phyloP scores from a whole-genome alignment of 2,888 invertebrate species.

The Tipula confusa region DNA sequence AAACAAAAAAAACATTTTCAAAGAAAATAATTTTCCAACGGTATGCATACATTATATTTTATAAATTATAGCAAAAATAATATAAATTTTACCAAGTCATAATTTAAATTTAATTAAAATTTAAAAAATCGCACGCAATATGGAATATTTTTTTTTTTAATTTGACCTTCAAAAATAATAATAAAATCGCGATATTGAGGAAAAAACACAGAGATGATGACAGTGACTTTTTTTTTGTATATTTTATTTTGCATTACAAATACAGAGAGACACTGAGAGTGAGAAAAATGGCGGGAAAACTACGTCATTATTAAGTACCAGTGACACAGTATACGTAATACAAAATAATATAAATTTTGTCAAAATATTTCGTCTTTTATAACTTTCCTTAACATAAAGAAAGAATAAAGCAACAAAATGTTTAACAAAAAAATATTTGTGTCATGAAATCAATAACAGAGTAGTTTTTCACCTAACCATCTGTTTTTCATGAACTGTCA shows the following conservation, averaged over 20 bases:
- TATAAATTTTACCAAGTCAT: not conserved
- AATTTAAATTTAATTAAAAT: slow-evolving; percentile 27
- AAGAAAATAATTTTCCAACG: slow-evolving; percentile 36
- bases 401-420: not conserved
- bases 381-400: not conserved
- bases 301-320: slow-evolving; percentile 27
- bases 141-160: slow-evolving; percentile 31
- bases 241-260: not conserved
- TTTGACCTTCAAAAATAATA: slow-evolving; percentile 37
- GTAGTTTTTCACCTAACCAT: not conserved
- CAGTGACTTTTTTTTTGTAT: not conserved
- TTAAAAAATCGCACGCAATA: slow-evolving; percentile 31
- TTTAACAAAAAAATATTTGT: not conserved
- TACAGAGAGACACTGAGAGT: not conserved
- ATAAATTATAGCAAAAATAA: not conserved
- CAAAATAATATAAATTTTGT: not conserved
- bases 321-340: not conserved
- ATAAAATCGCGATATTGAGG: slow-evolving; percentile 7
- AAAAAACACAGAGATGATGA: slow-evolving; percentile 3
- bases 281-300: slow-evolving; percentile 31
- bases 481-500: slow-evolving; percentile 8
- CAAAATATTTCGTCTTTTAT: not conserved
- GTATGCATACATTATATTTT: slow-evolving; percentile 36
- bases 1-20: slow-evolving; percentile 26
- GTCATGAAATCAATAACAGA: slow-evolving; percentile 12